These are phyloP conservation scores for Plemyria rubiginata DNA, from an alignment of 2,888 invertebrate genomes.

Conservation along the genomic window DNA sequence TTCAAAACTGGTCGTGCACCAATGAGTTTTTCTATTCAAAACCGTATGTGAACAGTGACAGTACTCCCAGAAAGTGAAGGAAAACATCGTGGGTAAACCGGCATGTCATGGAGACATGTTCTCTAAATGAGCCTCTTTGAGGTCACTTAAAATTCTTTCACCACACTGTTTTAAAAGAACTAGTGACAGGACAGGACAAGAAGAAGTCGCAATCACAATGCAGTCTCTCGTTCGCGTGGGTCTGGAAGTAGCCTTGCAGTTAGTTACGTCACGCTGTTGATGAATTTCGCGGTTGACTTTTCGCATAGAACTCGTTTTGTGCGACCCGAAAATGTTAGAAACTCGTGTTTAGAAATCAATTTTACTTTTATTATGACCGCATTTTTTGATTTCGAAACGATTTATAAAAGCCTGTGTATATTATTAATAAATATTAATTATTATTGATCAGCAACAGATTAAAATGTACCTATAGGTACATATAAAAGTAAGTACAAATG, in stretches of 20 bases:
- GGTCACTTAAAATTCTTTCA: too few species aligned
- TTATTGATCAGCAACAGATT: neutral
- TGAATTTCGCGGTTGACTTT: conserved; percentile 56
- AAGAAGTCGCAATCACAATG: neutral
- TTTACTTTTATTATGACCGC: conserved; percentile 24
- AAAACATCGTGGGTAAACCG: too few species aligned
- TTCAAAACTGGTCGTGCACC: too few species aligned
- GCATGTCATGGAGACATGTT: too few species aligned
- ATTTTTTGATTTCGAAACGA: neutral
- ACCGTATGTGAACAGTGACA: too few species aligned
- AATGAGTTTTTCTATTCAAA: too few species aligned
- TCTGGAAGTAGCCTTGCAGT: conserved; percentile 48
- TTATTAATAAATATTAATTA: neutral
- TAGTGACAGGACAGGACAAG: neutral
- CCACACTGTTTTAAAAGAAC: too few species aligned
- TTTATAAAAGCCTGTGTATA: neutral
- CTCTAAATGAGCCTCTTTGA: too few species aligned
- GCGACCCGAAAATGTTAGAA: conserved; percentile 51
- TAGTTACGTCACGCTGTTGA: conserved; percentile 58
- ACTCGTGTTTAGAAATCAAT: conserved; percentile 45
- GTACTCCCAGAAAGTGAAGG: too few species aligned
- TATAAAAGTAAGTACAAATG: too few species aligned
- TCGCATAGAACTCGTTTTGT: conserved; percentile 61
- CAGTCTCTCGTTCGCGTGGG: conserved; percentile 2
- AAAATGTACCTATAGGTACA: too few species aligned